Evolutionary conservation across 1,140 invertebrate genomes (phyloP).

Genomic region (Pollicipes pollicipes): DNA sequence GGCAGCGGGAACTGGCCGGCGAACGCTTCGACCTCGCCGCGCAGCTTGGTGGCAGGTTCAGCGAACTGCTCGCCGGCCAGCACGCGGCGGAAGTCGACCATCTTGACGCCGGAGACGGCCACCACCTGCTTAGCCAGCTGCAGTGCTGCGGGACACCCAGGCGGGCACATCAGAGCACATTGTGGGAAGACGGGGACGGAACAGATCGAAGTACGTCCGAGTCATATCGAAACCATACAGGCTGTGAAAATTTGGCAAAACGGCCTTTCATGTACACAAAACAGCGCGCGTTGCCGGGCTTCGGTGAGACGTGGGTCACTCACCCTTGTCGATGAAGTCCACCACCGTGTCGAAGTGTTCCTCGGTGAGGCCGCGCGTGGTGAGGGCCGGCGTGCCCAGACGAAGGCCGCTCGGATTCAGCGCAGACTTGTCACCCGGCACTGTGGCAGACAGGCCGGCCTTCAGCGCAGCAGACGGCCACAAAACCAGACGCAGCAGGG

Average conservation of each 20-base stretch:
- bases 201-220: no score
- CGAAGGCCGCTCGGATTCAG: conserved; percentile 83
- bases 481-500: no score
- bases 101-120: conserved; percentile 48
- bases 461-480: no score
- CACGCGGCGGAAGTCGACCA: conserved; percentile 64
- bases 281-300: no score
- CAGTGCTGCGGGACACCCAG: conserved; percentile 33
- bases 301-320: no score
- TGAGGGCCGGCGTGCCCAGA: conserved; percentile 85
- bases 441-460: conserved; percentile 26
- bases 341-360: conserved; percentile 69
- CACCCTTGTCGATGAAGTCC: conserved; percentile 65
- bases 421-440: conserved; percentile 87
- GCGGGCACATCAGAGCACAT: no score
- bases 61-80: conserved; percentile 38
- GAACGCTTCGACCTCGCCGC: conserved; percentile 52
- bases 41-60: conserved; percentile 41
- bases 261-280: no score
- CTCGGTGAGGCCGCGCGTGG: conserved; percentile 76
- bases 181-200: no score
- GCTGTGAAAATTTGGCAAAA: no score
- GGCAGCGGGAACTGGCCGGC: conserved; percentile 61
- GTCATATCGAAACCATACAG: no score
- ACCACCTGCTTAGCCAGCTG: conserved; percentile 47